phyloP scores from a whole-genome alignment of 2,113 vertebrate species.

The Morone saxatilis region DNA sequence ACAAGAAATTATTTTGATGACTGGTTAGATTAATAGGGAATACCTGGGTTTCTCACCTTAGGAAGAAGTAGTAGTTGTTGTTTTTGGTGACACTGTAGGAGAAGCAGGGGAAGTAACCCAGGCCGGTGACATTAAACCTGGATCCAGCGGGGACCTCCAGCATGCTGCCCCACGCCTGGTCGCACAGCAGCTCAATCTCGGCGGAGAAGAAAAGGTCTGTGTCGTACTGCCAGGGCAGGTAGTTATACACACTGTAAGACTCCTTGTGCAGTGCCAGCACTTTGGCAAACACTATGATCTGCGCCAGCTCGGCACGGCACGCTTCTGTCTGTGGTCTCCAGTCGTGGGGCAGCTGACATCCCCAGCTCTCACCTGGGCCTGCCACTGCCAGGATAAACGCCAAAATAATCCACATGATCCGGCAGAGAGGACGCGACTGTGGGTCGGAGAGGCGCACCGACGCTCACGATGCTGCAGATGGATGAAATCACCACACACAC shows the following conservation, averaged over 20 bases:
- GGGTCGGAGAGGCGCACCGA: constrained; percentile 26
- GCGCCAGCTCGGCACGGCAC: constrained; percentile 87
- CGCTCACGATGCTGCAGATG: constrained; percentile 35
- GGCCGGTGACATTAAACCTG: constrained; percentile 87
- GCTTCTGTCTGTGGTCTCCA: constrained; percentile 90
- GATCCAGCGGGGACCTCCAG: constrained; percentile 89
- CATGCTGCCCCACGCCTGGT: constrained; percentile 91
- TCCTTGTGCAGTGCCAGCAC: constrained; percentile 87
- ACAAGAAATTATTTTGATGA: neutral
- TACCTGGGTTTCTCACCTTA: constrained; percentile 79
- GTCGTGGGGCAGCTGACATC: constrained; percentile 87
- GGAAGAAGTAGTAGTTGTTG: constrained; percentile 89
- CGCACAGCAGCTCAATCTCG: constrained; percentile 88
- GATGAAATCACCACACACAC: constrained; percentile 9
- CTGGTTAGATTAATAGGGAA: neutral
- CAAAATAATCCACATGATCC: constrained; percentile 78
- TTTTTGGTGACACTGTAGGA: constrained; percentile 87
- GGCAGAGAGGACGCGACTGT: constrained; percentile 3
- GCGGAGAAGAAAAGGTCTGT: constrained; percentile 86
- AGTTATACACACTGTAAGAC: constrained; percentile 86
- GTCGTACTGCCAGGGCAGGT: constrained; percentile 86
- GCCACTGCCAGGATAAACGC: constrained; percentile 64
- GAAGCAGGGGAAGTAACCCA: constrained; percentile 88
- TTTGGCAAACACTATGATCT: constrained; percentile 88
- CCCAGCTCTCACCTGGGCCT: constrained; percentile 59